Percentiles rank a stretch among this genome's conserved stretches.
phyloP scores from a whole-genome alignment of 23 tunicate species.

The Botrylloides violaceus region DNA sequence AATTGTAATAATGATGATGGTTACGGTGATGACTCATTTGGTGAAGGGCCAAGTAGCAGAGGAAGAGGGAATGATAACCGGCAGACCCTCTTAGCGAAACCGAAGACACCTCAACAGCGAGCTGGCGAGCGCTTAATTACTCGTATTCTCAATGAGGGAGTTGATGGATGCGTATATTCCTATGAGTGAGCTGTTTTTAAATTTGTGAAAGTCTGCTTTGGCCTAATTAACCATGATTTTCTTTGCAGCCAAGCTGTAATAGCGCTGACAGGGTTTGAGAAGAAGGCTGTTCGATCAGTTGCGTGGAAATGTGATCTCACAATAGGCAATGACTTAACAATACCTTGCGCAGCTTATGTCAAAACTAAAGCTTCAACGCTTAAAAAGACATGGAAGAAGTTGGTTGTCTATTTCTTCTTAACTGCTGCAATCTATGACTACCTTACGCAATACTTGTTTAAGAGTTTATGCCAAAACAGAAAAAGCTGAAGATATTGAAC shows the following conservation, averaged over 20 bases:
- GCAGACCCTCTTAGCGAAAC: conserved; percentile 18
- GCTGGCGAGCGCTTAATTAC: conserved; percentile 30
- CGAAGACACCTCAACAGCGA: conserved; percentile 39
- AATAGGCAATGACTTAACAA: conserved; percentile 40
- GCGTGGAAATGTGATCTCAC: conserved; percentile 72
- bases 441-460: not conserved
- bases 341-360: conserved; percentile 73
- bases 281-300: conserved; percentile 47
- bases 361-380: conserved; percentile 73
- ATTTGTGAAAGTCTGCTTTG: not conserved
- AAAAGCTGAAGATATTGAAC: conserved; percentile 48
- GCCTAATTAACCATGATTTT: too few relatives aligned
- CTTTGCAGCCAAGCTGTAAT: conserved; percentile 44
- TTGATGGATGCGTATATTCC: conserved; percentile 52
- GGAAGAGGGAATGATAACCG: not conserved
- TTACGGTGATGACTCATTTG: conserved; percentile 2
- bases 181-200: conserved; percentile 23
- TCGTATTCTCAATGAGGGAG: conserved; percentile 26
- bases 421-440: not conserved
- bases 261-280: conserved; percentile 67
- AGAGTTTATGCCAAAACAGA: conserved; percentile 70
- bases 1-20: not conserved
- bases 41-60: conserved; percentile 16
- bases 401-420: not conserved
- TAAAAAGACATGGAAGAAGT: conserved; percentile 82